Percentiles rank a stretch among this genome's conserved stretches.
phyloP scores from a whole-genome alignment of 2,797 vertebrate genomes.

The Lindbergichthys nudifrons region DNA sequence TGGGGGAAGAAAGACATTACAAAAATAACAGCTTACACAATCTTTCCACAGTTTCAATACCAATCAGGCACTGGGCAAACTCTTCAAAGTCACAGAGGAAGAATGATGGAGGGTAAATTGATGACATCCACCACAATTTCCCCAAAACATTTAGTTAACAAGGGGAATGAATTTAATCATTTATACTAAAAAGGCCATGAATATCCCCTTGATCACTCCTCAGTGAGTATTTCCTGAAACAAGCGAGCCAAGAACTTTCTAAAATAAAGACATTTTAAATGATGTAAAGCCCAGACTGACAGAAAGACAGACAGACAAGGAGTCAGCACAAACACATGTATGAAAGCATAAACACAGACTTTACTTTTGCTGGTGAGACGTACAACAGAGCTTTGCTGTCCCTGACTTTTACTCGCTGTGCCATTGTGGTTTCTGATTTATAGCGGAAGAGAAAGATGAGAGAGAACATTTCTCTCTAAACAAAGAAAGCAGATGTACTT shows the following conservation, averaged over 20 bases:
- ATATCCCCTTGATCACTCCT: constrained; percentile 26
- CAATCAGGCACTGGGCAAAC: constrained; percentile 55
- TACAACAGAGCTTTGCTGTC: constrained; percentile 69
- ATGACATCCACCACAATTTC: constrained; percentile 58
- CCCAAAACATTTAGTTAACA: constrained; percentile 51
- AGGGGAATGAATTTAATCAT: constrained; percentile 59
- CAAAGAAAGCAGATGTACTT: constrained; percentile 86
- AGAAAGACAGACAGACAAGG: constrained; percentile 62
- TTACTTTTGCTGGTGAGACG: constrained; percentile 60
- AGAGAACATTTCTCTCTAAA: constrained; percentile 80
- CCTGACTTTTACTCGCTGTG: constrained; percentile 73
- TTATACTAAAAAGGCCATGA: constrained; percentile 45
- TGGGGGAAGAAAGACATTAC: constrained; percentile 21
- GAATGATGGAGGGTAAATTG: constrained; percentile 47
- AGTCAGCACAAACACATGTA: constrained; percentile 71
- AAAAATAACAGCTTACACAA: constrained; percentile 58
- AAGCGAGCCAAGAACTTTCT: constrained; percentile 43
- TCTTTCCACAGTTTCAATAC: constrained; percentile 64
- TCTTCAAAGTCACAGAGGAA: constrained; percentile 60
- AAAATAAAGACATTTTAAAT: constrained; percentile 66
- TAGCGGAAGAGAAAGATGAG: constrained; percentile 76
- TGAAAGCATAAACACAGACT: constrained; percentile 70
- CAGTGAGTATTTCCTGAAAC: constrained; percentile 49
- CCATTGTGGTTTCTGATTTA: constrained; percentile 82
- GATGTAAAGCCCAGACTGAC: constrained; percentile 52